Evolutionary conservation across 2,113 vertebrate species (phyloP), one percentile per base, ranked within the genome.

Genomic region (Henicopernis longicauda): DNA sequence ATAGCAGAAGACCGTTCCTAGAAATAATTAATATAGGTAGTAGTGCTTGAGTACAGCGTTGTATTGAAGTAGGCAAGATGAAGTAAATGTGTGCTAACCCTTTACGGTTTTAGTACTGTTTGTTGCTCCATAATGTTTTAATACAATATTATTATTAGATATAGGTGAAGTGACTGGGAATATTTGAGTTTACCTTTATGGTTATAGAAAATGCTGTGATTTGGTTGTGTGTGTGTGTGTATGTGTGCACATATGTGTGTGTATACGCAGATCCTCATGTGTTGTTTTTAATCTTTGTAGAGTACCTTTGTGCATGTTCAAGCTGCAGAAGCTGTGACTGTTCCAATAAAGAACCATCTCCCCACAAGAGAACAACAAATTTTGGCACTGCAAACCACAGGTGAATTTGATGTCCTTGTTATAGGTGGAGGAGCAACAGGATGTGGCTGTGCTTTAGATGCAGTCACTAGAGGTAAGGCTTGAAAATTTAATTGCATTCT

Each of bases 361-460:
- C 99, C 99, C 5, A 98, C 98, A 0, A 98, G 99, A 34, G 98
- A 98, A 95, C 97, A 98, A 36, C 99, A 99, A 93, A 93, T 99
- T 0, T 6, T 77, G 9, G 91, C 98, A 8, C 97, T 99, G 89
- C 95, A 94, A 11, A 97, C 79, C 97, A 96, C 97, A 0, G 42
- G 95, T 2, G 99, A 99, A 92, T 99, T 99, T 55, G 99, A 99
- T 10, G 97, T 99, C 4, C 98, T 99, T 9, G 95, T 99, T 10
- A 98, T 99, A 10, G 99, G 99, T 5, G 99, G 99, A 12, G 99
- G 99, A 63, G 99, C 99, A 70, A 99, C 99, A 1, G 99, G 99
- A 20, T 97, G 98, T 2, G 99, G 99, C 96, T 99, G 99, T 95
- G 99, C 99, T 44, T 98, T 99, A 78, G 99, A 99, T 3, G 99